A percentile compares a stretch with the other conserved stretches of the same genome.
phyloP scores from a whole-genome alignment of 2,888 invertebrate genomes.

The Arrhopalites spinosus region DNA sequence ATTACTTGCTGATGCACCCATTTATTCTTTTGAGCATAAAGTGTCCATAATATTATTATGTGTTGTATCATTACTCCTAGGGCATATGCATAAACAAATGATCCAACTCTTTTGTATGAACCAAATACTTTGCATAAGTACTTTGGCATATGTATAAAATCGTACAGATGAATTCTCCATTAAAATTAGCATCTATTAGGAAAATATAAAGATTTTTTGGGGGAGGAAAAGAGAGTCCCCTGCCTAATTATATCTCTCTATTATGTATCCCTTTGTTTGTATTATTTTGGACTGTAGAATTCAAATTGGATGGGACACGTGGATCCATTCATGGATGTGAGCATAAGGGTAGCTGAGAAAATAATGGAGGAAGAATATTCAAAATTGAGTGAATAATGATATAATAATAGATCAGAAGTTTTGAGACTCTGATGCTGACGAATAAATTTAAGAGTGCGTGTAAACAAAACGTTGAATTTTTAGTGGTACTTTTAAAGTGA shows the following conservation, averaged over 20 bases:
- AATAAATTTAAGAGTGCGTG: slow-evolving; percentile 10
- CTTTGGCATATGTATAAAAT: neutral
- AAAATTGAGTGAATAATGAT: neutral
- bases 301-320: too few relatives aligned
- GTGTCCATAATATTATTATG: neutral
- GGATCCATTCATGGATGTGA: neutral
- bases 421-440: neutral
- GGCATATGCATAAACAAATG: too few relatives aligned
- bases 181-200: too few relatives aligned
- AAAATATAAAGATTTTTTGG: too few relatives aligned
- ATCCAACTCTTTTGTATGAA: too few relatives aligned
- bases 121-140: neutral
- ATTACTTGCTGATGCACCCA: neutral
- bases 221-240: too few relatives aligned
- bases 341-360: neutral
- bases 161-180: neutral
- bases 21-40: neutral
- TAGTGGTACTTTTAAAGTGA: slow-evolving; percentile 8
- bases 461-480: neutral
- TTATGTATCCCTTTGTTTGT: too few relatives aligned
- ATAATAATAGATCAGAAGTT: too few relatives aligned
- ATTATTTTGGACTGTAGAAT: too few relatives aligned
- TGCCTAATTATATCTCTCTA: too few relatives aligned
- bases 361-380: neutral
- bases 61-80: too few relatives aligned